phyloP scores from a whole-genome alignment of 2,797 vertebrate species.

The Paratrypauchen microcephalus region DNA sequence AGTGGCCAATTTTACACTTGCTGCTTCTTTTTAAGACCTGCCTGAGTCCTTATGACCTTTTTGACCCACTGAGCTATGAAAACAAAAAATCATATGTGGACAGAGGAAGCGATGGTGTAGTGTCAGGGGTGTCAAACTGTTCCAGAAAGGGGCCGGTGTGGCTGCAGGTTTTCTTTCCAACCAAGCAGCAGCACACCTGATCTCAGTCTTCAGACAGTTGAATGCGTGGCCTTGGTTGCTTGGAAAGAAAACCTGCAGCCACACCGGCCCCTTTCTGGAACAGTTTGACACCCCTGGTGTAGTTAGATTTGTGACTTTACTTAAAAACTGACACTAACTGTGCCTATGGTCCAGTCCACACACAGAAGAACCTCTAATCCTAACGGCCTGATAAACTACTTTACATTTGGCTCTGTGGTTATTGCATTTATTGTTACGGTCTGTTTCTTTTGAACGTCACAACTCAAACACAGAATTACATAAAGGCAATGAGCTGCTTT shows the following conservation, averaged over 20 bases:
- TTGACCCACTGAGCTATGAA: not conserved
- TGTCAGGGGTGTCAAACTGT: no score
- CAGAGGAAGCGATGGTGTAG: not conserved
- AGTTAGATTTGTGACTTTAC: constrained; percentile 5
- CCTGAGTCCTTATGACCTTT: not conserved
- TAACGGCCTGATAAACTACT: constrained; percentile 21
- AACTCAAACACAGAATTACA: constrained; percentile 23
- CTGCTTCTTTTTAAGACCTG: not conserved
- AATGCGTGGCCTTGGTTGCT: no score
- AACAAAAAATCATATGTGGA: not conserved
- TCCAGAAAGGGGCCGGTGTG: no score
- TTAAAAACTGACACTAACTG: not conserved
- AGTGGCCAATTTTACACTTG: not conserved
- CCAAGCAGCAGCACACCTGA: no score
- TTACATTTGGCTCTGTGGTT: constrained; percentile 32
- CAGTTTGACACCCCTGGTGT: no score
- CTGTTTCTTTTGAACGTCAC: constrained; percentile 23
- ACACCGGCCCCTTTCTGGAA: no score
- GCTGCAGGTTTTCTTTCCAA: no score
- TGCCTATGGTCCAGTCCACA: constrained; percentile 1
- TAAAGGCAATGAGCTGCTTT: constrained; percentile 15
- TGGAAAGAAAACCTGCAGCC: no score
- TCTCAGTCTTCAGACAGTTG: no score
- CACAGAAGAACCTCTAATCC: constrained; percentile 6
- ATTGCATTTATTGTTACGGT: constrained; percentile 39